These are phyloP conservation scores for Diabrotica undecimpunctata DNA, from an alignment of 1,140 invertebrate species.

Conservation along the genomic window DNA sequence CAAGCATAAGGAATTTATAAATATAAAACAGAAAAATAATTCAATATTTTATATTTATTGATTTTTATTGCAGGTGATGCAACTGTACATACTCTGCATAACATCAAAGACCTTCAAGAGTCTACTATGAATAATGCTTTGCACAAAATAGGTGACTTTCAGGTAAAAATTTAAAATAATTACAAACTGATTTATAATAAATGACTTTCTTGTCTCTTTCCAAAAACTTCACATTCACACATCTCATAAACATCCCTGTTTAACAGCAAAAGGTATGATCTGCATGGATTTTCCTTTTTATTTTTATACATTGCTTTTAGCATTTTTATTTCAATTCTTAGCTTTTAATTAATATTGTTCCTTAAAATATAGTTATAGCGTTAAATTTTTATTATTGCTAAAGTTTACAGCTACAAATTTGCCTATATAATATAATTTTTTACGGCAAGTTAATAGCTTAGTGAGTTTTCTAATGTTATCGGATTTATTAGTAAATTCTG, in stretches of 20 bases:
- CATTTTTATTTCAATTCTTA: not conserved
- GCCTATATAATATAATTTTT: no score
- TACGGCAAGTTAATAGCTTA: no score
- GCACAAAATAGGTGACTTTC: constrained; percentile 58
- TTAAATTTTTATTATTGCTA: no score
- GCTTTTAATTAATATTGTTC: not conserved
- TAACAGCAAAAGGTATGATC: constrained; percentile 16
- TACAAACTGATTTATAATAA: not conserved
- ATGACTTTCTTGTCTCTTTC: constrained; percentile 6
- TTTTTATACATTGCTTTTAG: constrained; percentile 3
- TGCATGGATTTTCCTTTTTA: constrained; percentile 14
- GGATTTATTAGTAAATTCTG: no score
- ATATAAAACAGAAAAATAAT: no score
- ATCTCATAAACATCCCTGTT: constrained; percentile 16
- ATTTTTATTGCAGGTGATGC: constrained; percentile 32
- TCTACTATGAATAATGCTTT: constrained; percentile 55
- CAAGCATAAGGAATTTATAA: no score
- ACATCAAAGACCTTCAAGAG: constrained; percentile 53
- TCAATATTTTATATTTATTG: no score
- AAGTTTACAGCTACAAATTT: no score
- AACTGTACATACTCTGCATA: constrained; percentile 42
- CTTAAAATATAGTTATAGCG: no score
- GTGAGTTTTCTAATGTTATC: no score
- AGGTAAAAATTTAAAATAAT: constrained; percentile 45
- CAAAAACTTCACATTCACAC: constrained; percentile 16